These are phyloP conservation scores for Zaprionus gabonicus DNA, from an alignment of 1,140 invertebrate species.

Conservation along the genomic window DNA sequence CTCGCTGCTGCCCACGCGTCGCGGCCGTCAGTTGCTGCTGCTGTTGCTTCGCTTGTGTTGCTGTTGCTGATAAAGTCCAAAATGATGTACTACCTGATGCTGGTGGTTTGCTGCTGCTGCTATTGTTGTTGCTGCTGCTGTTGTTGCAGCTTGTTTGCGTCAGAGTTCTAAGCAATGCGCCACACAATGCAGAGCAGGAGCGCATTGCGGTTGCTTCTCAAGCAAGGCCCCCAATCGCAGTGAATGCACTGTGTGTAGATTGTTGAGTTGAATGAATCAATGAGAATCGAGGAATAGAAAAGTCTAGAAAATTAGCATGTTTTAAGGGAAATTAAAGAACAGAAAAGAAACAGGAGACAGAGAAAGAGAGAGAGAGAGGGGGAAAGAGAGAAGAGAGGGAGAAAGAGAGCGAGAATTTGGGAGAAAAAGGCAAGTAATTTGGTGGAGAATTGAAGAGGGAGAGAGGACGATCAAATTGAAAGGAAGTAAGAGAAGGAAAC, in stretches of 20 bases:
- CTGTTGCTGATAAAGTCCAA: conserved; percentile 78
- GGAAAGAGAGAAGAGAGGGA: no score
- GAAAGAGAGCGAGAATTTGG: no score
- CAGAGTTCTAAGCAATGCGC: conserved; percentile 28
- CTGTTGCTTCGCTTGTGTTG: conserved; percentile 46
- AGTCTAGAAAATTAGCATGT: no score
- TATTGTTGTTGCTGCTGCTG: conserved; percentile 15
- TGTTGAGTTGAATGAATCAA: no score
- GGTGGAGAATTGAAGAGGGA: no score
- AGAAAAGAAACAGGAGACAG: no score
- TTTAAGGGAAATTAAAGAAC: no score
- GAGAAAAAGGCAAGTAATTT: no score
- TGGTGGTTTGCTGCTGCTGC: conserved; percentile 53
- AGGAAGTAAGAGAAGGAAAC: no score
- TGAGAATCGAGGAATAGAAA: no score
- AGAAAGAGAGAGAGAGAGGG: no score
- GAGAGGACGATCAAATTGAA: no score
- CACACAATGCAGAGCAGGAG: conserved; percentile 26
- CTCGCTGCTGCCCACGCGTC: conserved; percentile 71
- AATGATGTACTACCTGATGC: conserved; percentile 77
- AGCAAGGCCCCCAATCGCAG: not conserved
- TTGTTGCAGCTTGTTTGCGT: conserved; percentile 35
- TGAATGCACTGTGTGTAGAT: not conserved
- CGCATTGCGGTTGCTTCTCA: conserved; percentile 26
- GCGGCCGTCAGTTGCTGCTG: conserved; percentile 44